Evolutionary conservation across 2,888 invertebrate genomes (phyloP).

Genomic region (Sminthurinus aureus): DNA sequence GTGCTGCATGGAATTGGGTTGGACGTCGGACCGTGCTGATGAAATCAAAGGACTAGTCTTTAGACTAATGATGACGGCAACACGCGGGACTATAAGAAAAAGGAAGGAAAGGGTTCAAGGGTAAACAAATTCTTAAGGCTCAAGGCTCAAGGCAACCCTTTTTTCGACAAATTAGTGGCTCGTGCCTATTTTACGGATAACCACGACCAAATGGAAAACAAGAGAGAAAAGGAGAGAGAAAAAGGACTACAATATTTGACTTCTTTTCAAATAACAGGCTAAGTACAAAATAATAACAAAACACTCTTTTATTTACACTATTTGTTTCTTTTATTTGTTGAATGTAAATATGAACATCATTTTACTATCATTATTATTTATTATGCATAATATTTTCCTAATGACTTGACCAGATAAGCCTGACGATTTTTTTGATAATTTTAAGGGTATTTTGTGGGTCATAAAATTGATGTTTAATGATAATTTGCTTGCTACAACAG

Average conservation of each 20-base stretch:
- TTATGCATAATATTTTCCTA: too few relatives aligned
- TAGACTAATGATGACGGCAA: conserved; percentile 11
- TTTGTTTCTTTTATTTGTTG: too few relatives aligned
- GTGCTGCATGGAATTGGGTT: neutral
- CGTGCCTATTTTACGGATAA: neutral
- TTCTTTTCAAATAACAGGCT: too few relatives aligned
- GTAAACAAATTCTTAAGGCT: neutral
- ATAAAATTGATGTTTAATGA: too few relatives aligned
- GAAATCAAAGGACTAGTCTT: neutral
- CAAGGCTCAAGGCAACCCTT: conserved; percentile 8
- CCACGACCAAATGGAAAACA: neutral
- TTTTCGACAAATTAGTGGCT: conserved; percentile 28
- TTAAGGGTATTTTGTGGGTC: too few relatives aligned
- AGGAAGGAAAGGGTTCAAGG: neutral
- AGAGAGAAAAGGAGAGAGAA: neutral
- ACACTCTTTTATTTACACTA: too few relatives aligned
- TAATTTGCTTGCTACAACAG: too few relatives aligned
- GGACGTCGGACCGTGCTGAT: neutral
- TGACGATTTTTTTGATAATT: too few relatives aligned
- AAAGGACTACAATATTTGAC: neutral
- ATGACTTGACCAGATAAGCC: too few relatives aligned
- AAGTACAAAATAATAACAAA: too few relatives aligned
- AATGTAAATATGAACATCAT: too few relatives aligned
- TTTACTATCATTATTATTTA: too few relatives aligned
- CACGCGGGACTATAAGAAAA: neutral